A percentile compares a stretch with the other conserved stretches of the same genome.
phyloP scores from a whole-genome alignment of 2,113 vertebrate species.

The Engystomops pustulosus region DNA sequence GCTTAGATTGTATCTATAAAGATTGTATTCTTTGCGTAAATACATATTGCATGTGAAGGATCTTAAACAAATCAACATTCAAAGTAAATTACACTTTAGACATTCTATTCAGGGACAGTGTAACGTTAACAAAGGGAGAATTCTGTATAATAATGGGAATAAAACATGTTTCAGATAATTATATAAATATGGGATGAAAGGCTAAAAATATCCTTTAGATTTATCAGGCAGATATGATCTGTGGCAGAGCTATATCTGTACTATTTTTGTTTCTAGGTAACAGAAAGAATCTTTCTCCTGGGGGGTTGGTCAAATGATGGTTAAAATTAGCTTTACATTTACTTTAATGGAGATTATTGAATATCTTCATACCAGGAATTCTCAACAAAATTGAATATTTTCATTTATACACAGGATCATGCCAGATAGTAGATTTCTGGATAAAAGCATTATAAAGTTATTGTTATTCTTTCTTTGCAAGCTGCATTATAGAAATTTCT shows the following conservation, averaged over 20 bases:
- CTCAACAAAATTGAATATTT: neutral
- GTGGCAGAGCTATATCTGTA: neutral
- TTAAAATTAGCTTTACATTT: neutral
- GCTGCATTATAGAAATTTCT: too few relatives aligned
- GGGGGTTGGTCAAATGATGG: neutral
- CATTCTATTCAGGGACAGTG: neutral
- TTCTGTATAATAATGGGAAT: neutral
- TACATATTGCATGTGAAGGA: too few relatives aligned
- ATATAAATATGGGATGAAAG: neutral
- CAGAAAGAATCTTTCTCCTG: neutral
- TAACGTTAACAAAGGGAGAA: neutral
- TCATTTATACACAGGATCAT: neutral
- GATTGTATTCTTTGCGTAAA: neutral
- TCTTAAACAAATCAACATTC: neutral
- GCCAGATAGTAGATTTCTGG: neutral
- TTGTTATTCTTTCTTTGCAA: too few relatives aligned
- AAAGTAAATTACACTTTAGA: too few relatives aligned
- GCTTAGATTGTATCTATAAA: neutral
- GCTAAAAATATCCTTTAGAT: neutral
- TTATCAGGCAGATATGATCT: neutral
- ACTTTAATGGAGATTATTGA: neutral
- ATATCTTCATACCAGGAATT: neutral
- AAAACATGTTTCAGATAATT: neutral
- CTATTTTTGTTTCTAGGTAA: conserved; percentile 24
- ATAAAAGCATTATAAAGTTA: neutral